These are phyloP conservation scores for Spodoptera picta DNA, from an alignment of 2,888 invertebrate species.

Conservation along the genomic window DNA sequence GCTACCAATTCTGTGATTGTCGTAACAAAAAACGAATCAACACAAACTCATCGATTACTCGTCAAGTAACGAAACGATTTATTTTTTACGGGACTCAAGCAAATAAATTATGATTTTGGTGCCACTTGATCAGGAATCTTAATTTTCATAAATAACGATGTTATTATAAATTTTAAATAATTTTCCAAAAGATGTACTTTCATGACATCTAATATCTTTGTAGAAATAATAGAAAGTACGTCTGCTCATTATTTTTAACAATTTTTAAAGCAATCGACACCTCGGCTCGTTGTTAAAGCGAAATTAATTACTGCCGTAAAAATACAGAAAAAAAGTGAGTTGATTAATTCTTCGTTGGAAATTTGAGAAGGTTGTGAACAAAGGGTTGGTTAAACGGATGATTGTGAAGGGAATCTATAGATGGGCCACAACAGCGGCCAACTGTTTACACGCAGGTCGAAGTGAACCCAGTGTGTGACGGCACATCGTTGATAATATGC, in stretches of 20 bases:
- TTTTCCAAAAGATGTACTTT: conserved; percentile 48
- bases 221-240: conserved; percentile 66
- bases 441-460: conserved; percentile 53
- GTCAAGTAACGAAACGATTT: conserved; percentile 69
- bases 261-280: conserved; percentile 82
- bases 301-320: conserved; percentile 82
- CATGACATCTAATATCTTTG: conserved; percentile 68
- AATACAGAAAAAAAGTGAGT: conserved; percentile 73
- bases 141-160: conserved; percentile 3
- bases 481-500: conserved; percentile 48
- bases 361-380: conserved; percentile 84
- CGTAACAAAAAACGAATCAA: conserved; percentile 53
- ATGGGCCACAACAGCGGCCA: conserved; percentile 21
- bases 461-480: conserved; percentile 60
- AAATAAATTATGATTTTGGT: conserved; percentile 68
- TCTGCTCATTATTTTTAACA: conserved; percentile 78
- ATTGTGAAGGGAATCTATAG: conserved; percentile 55
- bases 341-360: conserved; percentile 79
- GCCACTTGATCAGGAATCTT: conserved; percentile 17
- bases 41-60: conserved; percentile 60
- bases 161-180: conserved; percentile 9
- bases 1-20: conserved; percentile 43
- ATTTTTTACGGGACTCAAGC: conserved; percentile 58
- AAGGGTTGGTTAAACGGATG: conserved; percentile 68
- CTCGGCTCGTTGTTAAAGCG: conserved; percentile 75